Evolutionary conservation across 64 coral and sea anemone genomes (phyloP), one percentile per base, ranked within the genome.

Genomic region (Dendrophyllia cribrosa): DNA sequence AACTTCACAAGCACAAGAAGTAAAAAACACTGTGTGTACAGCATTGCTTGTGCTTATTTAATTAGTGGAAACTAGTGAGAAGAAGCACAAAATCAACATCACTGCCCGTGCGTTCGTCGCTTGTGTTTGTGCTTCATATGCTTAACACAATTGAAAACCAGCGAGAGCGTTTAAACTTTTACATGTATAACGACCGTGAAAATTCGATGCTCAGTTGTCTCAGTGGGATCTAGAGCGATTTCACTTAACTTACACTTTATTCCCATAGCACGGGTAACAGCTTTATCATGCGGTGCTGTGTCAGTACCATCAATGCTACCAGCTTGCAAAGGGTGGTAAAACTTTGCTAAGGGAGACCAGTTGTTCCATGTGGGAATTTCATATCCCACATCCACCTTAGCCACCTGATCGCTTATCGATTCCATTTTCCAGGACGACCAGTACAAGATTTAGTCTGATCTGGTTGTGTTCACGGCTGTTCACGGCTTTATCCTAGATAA

Each of bases 251-350:
- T 89, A 98, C 96, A 98, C 51, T 95, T 94, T 13, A 85, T 77
- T 6, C 82, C 58, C 59, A 96, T 86, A 46, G 97, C 97, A 82
- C 97, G 74, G 5, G 74, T n/a, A 65, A 99, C 87, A 53, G 82
- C 97, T 61, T 78, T 90, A 49, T 99, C 97, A 60, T 99, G 97
- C 52, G 97, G 88, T 24, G 58, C 58, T 15, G 83, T 76, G 74
- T 99, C 97, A 45, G 97, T 99, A 0, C 97, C 97, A 77, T 99
- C 97, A 66, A 99, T 99, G 77, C 97, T 99, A 10, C 97, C 97
- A 26, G 97, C 97, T 66, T 99, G 94, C n/a, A 99, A 78, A 0
- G 97, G 97, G 72, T 99, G 97, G 67, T 99, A 99, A 48, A 89
- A 93, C 68, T 82, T 99, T 49, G 97, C 97, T 11, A 91, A 66